A percentile compares a stretch with the other conserved stretches of the same genome.
Conservation (phyloP, 2,888 invertebrate species). For the Hyposoter didymator region DNA sequence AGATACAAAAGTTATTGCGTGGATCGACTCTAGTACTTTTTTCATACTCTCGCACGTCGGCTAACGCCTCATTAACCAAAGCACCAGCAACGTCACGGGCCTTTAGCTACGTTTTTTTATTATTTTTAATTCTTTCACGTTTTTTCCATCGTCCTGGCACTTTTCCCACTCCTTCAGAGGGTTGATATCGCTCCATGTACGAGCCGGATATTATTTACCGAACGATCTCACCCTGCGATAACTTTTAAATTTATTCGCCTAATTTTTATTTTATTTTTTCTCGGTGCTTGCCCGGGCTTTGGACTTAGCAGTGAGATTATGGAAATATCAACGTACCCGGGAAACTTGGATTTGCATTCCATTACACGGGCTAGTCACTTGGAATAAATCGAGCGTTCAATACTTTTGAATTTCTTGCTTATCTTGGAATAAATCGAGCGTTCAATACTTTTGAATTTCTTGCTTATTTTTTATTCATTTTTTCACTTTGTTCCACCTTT, state of each 20-base stretch:
- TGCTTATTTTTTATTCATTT: slow-evolving; percentile 16
- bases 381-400: slow-evolving; percentile 52
- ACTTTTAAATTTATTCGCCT: slow-evolving; percentile 62
- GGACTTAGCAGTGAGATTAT: slow-evolving; percentile 55
- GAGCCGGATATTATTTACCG: slow-evolving; percentile 61
- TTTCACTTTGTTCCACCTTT: neutral
- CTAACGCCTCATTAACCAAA: slow-evolving; percentile 61
- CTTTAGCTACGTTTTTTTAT: slow-evolving; percentile 47
- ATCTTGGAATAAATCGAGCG: slow-evolving; percentile 41
- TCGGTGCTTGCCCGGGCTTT: slow-evolving; percentile 27
- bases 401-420: slow-evolving; percentile 34
- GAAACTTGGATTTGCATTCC: slow-evolving; percentile 56
- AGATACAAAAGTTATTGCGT: slow-evolving; percentile 54
- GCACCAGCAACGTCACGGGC: slow-evolving; percentile 52
- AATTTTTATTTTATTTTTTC: slow-evolving; percentile 48
- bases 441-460: slow-evolving; percentile 48
- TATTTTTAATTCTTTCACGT: slow-evolving; percentile 21
- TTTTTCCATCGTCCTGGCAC: slow-evolving; percentile 41
- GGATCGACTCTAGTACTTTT: slow-evolving; percentile 45
- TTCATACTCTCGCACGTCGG: slow-evolving; percentile 30
- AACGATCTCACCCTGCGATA: slow-evolving; percentile 48
- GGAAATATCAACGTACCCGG: slow-evolving; percentile 44
- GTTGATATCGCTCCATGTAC: slow-evolving; percentile 35
- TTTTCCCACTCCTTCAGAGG: slow-evolving; percentile 48
- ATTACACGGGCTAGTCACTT: slow-evolving; percentile 38